phyloP scores from a whole-genome alignment of 2,888 invertebrate genomes.

The Achlya flavicornis region DNA sequence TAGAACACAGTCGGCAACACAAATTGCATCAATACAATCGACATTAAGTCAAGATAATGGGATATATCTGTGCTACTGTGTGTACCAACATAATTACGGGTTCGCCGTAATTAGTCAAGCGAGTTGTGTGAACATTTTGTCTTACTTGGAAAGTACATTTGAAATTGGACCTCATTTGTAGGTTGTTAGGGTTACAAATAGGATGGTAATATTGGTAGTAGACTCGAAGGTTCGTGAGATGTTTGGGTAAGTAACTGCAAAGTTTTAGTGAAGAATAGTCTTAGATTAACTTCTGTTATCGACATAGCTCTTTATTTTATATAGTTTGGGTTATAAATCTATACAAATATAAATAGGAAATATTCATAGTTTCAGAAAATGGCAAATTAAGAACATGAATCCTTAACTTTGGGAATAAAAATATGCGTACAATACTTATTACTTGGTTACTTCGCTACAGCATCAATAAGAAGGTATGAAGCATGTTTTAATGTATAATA shows the following conservation, averaged over 20 bases:
- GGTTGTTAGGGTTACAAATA: constrained; percentile 20
- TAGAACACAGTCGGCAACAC: constrained; percentile 11
- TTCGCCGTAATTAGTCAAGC: constrained; percentile 27
- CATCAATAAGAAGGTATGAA: too few relatives aligned
- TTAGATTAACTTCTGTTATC: too few relatives aligned
- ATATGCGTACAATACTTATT: too few relatives aligned
- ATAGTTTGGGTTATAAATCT: background rate
- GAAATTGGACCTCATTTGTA: constrained; percentile 18
- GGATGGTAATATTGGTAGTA: background rate
- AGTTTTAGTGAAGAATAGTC: background rate
- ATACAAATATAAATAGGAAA: background rate
- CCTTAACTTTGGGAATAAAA: too few relatives aligned
- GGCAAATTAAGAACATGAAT: too few relatives aligned
- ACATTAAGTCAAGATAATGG: background rate
- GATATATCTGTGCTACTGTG: constrained; percentile 1
- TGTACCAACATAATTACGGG: constrained; percentile 19
- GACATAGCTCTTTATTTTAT: background rate
- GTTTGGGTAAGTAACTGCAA: background rate
- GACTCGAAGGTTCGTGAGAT: background rate
- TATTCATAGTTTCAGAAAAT: too few relatives aligned
- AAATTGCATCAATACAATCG: background rate
- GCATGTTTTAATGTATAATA: too few relatives aligned
- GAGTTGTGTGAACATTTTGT: constrained; percentile 16
- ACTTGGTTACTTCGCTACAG: too few relatives aligned
- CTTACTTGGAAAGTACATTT: constrained; percentile 7